A percentile compares a stretch with the other conserved stretches of the same genome.
phyloP scores from a whole-genome alignment of 2,113 vertebrate species.

The Dermatemys mawii region DNA sequence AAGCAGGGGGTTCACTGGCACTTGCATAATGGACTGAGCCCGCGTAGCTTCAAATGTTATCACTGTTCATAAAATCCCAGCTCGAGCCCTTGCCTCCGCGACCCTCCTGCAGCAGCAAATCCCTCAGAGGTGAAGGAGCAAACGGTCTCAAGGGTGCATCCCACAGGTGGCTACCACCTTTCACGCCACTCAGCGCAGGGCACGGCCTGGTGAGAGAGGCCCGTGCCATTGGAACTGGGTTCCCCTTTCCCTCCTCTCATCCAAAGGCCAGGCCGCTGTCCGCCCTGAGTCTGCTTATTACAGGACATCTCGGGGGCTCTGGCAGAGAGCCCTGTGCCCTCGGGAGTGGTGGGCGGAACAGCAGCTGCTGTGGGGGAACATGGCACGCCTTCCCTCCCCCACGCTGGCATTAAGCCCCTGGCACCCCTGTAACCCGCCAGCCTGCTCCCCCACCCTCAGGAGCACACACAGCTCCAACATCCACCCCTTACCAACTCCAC shows the following conservation, averaged over 20 bases:
- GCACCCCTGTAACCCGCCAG: background rate
- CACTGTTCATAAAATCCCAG: constrained; percentile 42
- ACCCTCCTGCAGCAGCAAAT: background rate
- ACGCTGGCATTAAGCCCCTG: background rate
- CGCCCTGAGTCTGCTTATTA: background rate
- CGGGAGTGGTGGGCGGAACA: background rate
- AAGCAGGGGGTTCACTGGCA: background rate
- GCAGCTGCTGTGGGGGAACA: background rate
- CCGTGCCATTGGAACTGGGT: background rate
- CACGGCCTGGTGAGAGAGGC: background rate
- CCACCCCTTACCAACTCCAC: background rate
- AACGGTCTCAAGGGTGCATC: background rate
- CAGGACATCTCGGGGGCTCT: background rate
- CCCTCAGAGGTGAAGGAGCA: background rate
- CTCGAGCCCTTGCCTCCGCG: fast-evolving
- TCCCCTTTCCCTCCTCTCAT: background rate
- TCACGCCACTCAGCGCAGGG: too few species aligned
- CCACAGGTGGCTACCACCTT: background rate
- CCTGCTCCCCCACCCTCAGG: background rate
- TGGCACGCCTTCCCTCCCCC: background rate
- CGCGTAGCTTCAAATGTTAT: constrained; percentile 21
- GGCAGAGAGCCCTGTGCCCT: background rate
- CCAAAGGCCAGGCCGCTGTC: background rate
- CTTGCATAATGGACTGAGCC: background rate
- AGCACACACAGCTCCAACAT: background rate